Conservation (phyloP, 2,888 invertebrate genomes). For the Cerceris rybyensis region DNA sequence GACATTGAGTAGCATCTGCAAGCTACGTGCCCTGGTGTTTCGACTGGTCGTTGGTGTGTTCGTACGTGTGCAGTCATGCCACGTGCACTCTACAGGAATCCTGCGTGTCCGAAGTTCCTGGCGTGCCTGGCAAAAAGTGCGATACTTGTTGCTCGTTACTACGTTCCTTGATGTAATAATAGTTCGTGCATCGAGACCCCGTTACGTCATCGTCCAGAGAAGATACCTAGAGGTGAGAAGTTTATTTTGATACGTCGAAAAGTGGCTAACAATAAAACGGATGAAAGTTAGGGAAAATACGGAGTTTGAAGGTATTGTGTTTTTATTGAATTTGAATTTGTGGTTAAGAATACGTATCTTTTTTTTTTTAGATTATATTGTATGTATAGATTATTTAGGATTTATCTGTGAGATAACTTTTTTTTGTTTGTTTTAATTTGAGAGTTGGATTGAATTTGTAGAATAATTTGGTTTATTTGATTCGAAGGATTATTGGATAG, state of each 20-base stretch:
- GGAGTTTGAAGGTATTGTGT: background rate
- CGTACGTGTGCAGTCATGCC: slow-evolving; percentile 62
- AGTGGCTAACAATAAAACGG: background rate
- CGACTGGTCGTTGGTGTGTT: slow-evolving; percentile 12
- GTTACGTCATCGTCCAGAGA: slow-evolving; percentile 49
- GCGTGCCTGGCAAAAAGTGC: slow-evolving; percentile 70
- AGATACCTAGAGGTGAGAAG: slow-evolving; percentile 32
- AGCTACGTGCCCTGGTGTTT: slow-evolving; percentile 32
- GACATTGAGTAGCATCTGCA: slow-evolving; percentile 42
- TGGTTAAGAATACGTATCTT: too few species aligned
- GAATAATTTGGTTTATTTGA: too few species aligned
- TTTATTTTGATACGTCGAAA: slow-evolving; percentile 5
- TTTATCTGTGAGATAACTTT: too few species aligned
- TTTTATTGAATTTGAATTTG: background rate
- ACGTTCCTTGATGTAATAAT: slow-evolving; percentile 62
- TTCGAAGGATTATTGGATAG: too few species aligned
- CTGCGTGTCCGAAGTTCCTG: slow-evolving; percentile 70
- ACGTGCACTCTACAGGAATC: slow-evolving; percentile 69
- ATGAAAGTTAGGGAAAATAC: background rate
- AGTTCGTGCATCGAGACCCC: slow-evolving; percentile 35
- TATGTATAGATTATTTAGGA: too few species aligned
- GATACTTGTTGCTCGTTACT: slow-evolving; percentile 66
- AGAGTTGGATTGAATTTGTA: too few species aligned
- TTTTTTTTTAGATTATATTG: too few species aligned
- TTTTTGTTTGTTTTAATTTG: too few species aligned